phyloP scores from a whole-genome alignment of 2,113 vertebrate species.

The Chamaea fasciata region DNA sequence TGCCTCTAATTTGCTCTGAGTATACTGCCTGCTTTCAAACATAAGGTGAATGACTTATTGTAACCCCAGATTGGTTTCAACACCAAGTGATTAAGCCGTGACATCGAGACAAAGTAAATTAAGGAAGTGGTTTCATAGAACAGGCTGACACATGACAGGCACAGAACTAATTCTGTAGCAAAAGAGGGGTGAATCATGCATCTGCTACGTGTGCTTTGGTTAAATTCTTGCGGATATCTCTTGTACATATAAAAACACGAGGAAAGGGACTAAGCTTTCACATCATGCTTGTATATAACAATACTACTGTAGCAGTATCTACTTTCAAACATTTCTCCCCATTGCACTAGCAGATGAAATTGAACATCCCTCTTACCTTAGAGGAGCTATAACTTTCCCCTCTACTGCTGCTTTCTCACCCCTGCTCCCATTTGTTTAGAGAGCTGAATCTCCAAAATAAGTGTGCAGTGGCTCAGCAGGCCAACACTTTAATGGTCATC shows the following conservation, averaged over 20 bases:
- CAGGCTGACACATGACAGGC: slow-evolving; percentile 55
- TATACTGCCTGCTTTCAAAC: slow-evolving; percentile 3
- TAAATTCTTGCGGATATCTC: not conserved
- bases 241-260: not conserved
- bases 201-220: slow-evolving; percentile 35
- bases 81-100: slow-evolving; percentile 26
- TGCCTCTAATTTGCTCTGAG: not conserved
- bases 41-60: slow-evolving; percentile 58
- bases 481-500: not conserved
- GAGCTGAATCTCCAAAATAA: not conserved
- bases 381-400: not conserved
- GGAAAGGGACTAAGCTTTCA: not conserved
- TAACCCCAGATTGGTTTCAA: slow-evolving; percentile 66
- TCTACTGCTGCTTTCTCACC: not conserved
- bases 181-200: slow-evolving; percentile 56
- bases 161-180: slow-evolving; percentile 51
- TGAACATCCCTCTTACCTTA: not conserved
- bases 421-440: not conserved
- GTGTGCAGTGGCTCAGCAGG: not conserved
- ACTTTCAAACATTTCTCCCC: not conserved
- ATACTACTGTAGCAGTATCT: not conserved
- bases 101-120: slow-evolving; percentile 60
- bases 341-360: not conserved
- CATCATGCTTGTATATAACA: not conserved
- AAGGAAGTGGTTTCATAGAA: slow-evolving; percentile 71